Evolutionary conservation across 1,140 invertebrate genomes (phyloP).

Genomic region (Drosophila sturtevanti): DNA sequence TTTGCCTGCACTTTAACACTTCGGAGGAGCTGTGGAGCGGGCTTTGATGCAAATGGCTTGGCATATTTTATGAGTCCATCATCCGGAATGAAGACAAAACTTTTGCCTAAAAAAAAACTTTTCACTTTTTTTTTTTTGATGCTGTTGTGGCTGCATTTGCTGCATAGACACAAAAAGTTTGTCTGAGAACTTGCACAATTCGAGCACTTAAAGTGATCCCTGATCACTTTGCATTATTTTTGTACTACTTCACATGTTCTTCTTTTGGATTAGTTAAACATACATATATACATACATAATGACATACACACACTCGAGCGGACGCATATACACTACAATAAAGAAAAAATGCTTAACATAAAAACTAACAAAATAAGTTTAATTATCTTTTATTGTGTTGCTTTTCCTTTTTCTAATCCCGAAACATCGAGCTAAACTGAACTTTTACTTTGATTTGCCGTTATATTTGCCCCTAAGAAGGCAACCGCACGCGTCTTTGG

Average conservation of each 20-base stretch:
- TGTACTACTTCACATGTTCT: slow-evolving; percentile 13
- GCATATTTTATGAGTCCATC: slow-evolving; percentile 71
- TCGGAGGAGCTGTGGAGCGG: slow-evolving; percentile 39
- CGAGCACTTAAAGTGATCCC: slow-evolving; percentile 19
- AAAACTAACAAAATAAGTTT: slow-evolving; percentile 39
- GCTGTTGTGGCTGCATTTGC: slow-evolving; percentile 25
- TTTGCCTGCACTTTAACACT: slow-evolving; percentile 69
- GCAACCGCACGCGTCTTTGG: slow-evolving; percentile 68
- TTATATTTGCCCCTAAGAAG: slow-evolving; percentile 20
- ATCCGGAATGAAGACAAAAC: slow-evolving; percentile 24
- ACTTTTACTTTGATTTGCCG: slow-evolving; percentile 19
- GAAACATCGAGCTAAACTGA: slow-evolving; percentile 14
- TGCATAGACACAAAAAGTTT: slow-evolving; percentile 40
- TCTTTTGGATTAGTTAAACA: slow-evolving; percentile 26
- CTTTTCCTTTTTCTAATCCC: slow-evolving; percentile 24
- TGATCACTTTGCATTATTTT: slow-evolving; percentile 16
- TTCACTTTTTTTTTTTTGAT: slow-evolving; percentile 23
- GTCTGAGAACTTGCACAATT: slow-evolving; percentile 7
- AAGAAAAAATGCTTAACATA: slow-evolving; percentile 1
- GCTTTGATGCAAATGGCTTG: slow-evolving; percentile 63
- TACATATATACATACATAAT: background rate
- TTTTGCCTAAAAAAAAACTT: slow-evolving; percentile 44
- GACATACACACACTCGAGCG: background rate
- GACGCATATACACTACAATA: background rate
- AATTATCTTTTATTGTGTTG: slow-evolving; percentile 10